These are phyloP conservation scores for Ailuropoda melanoleuca DNA, from an alignment of 2,113 vertebrate species.

Conservation along the genomic window DNA sequence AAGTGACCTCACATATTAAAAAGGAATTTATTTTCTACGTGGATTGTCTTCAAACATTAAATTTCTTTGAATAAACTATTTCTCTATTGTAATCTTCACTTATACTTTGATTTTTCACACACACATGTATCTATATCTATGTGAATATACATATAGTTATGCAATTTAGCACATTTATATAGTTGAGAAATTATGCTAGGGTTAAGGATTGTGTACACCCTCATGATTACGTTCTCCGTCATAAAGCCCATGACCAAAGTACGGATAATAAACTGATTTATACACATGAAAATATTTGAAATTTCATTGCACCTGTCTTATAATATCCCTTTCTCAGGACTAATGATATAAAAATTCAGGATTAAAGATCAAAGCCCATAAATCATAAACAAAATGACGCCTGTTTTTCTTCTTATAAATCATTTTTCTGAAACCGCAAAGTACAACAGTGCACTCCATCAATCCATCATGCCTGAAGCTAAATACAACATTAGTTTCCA, in stretches of 20 bases:
- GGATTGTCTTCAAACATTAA: neutral
- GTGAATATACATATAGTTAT: neutral
- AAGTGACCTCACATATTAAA: slow-evolving; percentile 31
- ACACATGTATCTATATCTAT: neutral
- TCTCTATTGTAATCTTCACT: neutral
- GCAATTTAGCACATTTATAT: neutral
- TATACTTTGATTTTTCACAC: neutral
- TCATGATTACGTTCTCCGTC: neutral
- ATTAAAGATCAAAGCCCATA: slow-evolving; percentile 71
- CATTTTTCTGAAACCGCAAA: slow-evolving; percentile 48
- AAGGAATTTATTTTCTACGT: slow-evolving; percentile 35
- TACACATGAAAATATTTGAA: slow-evolving; percentile 53
- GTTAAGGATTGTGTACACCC: neutral
- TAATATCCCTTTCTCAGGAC: slow-evolving; percentile 33
- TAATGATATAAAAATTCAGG: slow-evolving; percentile 69
- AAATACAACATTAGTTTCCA: slow-evolving; percentile 62
- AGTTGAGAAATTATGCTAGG: neutral
- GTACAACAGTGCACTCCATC: slow-evolving; percentile 31
- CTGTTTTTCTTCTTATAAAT: slow-evolving; percentile 70
- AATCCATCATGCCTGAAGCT: slow-evolving; percentile 64
- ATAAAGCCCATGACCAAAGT: neutral
- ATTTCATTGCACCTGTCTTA: slow-evolving; percentile 52
- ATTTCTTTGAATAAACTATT: neutral
- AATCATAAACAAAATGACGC: slow-evolving; percentile 68
- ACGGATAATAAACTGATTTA: slow-evolving; percentile 59